Base-by-base conservation (phyloP, 2,113 vertebrate genomes). In the Montifringilla adamsi region DNA sequence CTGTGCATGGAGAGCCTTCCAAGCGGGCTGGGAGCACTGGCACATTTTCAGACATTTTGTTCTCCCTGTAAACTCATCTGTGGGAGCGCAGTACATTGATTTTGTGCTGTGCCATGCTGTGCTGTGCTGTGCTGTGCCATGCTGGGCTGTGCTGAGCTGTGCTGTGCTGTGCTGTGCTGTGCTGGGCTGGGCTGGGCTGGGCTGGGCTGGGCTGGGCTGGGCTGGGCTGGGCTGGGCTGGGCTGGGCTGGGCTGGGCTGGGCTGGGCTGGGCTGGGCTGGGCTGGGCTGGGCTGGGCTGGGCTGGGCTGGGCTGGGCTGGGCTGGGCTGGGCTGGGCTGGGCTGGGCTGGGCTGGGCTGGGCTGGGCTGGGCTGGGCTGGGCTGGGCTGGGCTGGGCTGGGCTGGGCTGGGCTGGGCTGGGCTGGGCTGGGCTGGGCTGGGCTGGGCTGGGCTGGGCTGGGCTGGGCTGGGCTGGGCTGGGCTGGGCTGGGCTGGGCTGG, bases 21-120 rank as follows among this genome's bases (percentile, higher is more conserved):
- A 59, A 24, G 47, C 62, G 55, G 84, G 11, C 86, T 92, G 87
- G 75, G 47, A 90, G 58, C 0, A 0, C 63, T 86, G 93, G 95
- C 55, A 81, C 91, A 33, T 70, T 86, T 86, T 80, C 53, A 93
- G 84, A 67, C 15, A 33, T 87, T 91, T 94, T 93, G 94, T 92
- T 94, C 96, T 90, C 83, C 30, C 39, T 53, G 78, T 52, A 59
- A 87, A 89, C 81, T 62, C 1, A 0, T 87, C 84, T 69, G 56
- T 0, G 10, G 31, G 46, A 91, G 80, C 0, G 5, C 39, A 41
- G 39, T 41, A 41, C 9, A 78, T 63, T 78, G 91, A 64, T 93
- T 95, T 44, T 81, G 55, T 10, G 33, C 55, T 33, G 47, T 23
- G 30, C 67, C 44, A 76, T 0, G 43, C 44, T 43, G 55, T 5